Base-by-base conservation (phyloP, 2,888 invertebrate species). In the Cactoblastis cactorum region DNA sequence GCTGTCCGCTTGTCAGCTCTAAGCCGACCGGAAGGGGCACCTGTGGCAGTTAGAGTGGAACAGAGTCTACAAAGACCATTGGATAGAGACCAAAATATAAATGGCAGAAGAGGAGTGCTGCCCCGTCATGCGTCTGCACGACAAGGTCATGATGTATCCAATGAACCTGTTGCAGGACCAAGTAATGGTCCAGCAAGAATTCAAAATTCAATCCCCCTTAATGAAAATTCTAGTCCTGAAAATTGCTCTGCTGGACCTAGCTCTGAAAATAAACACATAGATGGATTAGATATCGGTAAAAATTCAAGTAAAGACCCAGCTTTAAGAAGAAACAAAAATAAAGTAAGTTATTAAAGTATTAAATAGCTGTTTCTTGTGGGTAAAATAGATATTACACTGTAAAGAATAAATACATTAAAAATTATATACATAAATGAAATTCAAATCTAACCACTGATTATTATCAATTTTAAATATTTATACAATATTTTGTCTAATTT, bases 51-150 rank as follows among this genome's bases (percentile, higher is more conserved):
- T 51, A 84, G 80, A 67, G 83, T 84, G 51, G 87, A 86, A 61
- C 91, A 90, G 65, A 90, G 85, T 58, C 74, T 85, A 58, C 82
- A 87, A 55, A 80, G 87, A 50, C 89, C 90, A 37, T 63, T 92
- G 49, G 94, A 94, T 69, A 88, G 90, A 69, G 95, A 95, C 73
- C 93, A 93, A 59, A 94, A 95, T 75, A 92, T 95, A 19, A 95
- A 95, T 80, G 95, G 95, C 1, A 91, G 91, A 59, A 87, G 93
- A 63, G 94, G 94, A 39, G 83, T 89, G 4, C 70, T 93, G 49
- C 87, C 88, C 19, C 71, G 88, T 56, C 80, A 86, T 54, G 49
- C 47, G 2, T 66, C 61, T 51, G 61, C 63, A 51, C 77, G 74
- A 54, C 74, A 67, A 59, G 71, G 67, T 50, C 69, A 69, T 58